These are phyloP conservation scores for Schlechtendalia chinensis DNA, from an alignment of 1,140 invertebrate species.

Conservation along the genomic window DNA sequence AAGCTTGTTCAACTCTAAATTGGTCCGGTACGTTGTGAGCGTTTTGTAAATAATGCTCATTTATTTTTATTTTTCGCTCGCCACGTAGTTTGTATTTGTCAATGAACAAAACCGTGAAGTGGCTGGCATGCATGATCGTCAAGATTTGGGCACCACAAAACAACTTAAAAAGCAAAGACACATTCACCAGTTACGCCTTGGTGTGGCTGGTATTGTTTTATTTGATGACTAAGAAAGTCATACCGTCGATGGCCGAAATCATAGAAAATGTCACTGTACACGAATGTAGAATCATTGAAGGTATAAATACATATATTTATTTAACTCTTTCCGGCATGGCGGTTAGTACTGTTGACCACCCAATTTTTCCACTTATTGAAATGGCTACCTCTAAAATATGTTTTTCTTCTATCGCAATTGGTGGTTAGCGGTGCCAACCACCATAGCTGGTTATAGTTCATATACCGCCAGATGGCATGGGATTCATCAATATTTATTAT, in stretches of 20 bases:
- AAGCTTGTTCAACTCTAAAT: background rate
- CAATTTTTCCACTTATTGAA: too few species aligned
- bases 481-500: too few species aligned
- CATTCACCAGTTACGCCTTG: conserved; percentile 4
- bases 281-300: conserved; percentile 7
- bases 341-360: too few species aligned
- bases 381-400: too few species aligned
- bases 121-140: conserved; percentile 8
- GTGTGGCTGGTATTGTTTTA: conserved; percentile 38
- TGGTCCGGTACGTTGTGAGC: background rate
- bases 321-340: too few species aligned
- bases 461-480: too few species aligned
- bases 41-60: background rate
- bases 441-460: too few species aligned
- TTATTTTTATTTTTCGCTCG: background rate
- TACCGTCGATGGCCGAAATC: background rate
- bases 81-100: background rate
- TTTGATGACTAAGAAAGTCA: conserved; percentile 1
- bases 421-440: too few species aligned
- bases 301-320: background rate
- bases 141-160: conserved; percentile 35
- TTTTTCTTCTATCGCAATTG: too few species aligned
- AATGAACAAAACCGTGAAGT: background rate
- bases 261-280: background rate
- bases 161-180: background rate